These are phyloP conservation scores for Ictalurus punctatus DNA, from an alignment of 2,113 vertebrate species.

Conservation along the genomic window DNA sequence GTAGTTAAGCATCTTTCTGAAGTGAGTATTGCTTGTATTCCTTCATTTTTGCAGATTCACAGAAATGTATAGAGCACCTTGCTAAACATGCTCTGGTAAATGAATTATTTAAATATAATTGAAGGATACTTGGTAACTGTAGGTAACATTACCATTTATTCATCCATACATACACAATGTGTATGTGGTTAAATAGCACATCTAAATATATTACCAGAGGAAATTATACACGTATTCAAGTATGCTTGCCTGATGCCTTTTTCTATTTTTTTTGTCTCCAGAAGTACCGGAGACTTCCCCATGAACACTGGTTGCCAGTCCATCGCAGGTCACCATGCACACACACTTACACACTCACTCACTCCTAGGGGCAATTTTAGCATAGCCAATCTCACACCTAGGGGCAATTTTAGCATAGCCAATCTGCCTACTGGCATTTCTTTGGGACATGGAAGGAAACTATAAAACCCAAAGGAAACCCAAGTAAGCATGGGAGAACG, in stretches of 20 bases:
- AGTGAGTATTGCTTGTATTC: no score
- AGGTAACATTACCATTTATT: background rate
- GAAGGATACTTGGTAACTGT: background rate
- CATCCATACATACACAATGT: background rate
- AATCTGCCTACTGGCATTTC: no score
- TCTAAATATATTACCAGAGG: background rate
- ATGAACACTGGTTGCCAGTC: no score
- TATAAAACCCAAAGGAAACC: background rate
- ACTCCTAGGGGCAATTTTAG: no score
- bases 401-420: no score
- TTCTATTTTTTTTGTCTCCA: slow-evolving; percentile 60
- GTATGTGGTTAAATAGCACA: background rate
- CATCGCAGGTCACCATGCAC: no score
- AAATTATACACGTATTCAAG: background rate
- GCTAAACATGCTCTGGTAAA: background rate
- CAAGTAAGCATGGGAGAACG: background rate
- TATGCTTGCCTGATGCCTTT: background rate
- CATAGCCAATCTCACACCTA: no score
- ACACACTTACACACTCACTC: no score
- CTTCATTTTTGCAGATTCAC: no score
- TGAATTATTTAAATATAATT: background rate
- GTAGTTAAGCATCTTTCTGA: background rate
- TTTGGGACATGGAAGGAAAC: no score
- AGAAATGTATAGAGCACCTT: background rate
- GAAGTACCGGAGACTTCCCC: slow-evolving; percentile 69